These are phyloP conservation scores for Strigamia crassipes DNA, from an alignment of 2,888 invertebrate genomes.

Conservation along the genomic window DNA sequence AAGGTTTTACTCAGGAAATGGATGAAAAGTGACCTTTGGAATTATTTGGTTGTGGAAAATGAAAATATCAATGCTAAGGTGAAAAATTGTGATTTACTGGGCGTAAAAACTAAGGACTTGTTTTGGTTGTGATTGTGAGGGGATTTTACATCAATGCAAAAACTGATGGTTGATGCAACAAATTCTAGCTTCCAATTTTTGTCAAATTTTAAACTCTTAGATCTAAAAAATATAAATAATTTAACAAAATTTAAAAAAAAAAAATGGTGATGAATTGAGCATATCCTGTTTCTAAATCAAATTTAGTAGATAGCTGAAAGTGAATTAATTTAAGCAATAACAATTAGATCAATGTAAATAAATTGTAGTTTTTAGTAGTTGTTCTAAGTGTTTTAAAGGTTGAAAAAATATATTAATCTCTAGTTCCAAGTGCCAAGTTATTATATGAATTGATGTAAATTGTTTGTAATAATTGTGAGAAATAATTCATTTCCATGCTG, in stretches of 20 bases:
- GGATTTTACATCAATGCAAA: conserved; percentile 31
- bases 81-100: background rate
- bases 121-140: conserved; percentile 23
- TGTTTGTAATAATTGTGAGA: conserved; percentile 28
- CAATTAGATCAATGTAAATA: conserved; percentile 17
- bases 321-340: conserved; percentile 35
- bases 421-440: conserved; percentile 37
- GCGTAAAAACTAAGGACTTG: background rate
- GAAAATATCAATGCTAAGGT: background rate
- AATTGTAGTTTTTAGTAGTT: background rate
- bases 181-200: conserved; percentile 2
- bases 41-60: conserved; percentile 31
- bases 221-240: background rate
- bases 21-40: conserved; percentile 43
- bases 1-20: conserved; percentile 40
- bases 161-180: background rate
- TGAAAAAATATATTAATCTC: conserved; percentile 1
- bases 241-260: background rate
- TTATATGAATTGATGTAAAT: conserved; percentile 23
- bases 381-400: conserved; percentile 6
- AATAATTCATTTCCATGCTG: conserved; percentile 21
- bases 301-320: background rate
- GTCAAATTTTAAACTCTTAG: conserved; percentile 4
- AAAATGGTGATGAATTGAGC: conserved; percentile 10
- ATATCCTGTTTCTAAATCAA: conserved; percentile 20